These are phyloP conservation scores for Acanthococcus lagerstroemiae DNA, from an alignment of 2,888 invertebrate genomes.

Conservation along the genomic window DNA sequence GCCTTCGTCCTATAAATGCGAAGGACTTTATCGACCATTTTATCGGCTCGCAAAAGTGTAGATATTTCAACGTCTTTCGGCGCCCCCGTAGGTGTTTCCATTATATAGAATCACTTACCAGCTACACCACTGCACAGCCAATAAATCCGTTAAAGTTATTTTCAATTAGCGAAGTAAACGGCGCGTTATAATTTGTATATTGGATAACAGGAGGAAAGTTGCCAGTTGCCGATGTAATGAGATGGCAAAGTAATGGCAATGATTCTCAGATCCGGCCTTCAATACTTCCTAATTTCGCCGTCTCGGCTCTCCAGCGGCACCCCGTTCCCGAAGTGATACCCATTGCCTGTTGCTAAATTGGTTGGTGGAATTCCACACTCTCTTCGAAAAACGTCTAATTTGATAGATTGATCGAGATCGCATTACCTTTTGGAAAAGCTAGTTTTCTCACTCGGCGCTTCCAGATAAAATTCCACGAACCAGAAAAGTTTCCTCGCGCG, in stretches of 20 bases:
- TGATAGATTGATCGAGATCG: neutral
- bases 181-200: slow-evolving; percentile 28
- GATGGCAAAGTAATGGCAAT: slow-evolving; percentile 23
- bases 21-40: neutral
- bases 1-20: no score
- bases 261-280: neutral
- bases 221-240: slow-evolving; percentile 30
- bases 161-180: slow-evolving; percentile 29
- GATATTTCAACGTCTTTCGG: neutral
- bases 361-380: neutral
- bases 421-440: no score
- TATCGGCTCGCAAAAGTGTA: neutral
- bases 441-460: no score
- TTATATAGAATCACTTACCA: neutral
- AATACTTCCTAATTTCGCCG: neutral
- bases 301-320: neutral
- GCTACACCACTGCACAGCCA: no score
- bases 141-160: slow-evolving; percentile 30
- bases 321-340: neutral
- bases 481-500: no score
- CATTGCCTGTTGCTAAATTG: neutral
- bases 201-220: slow-evolving; percentile 28
- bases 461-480: no score
- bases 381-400: neutral
- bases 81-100: neutral